phyloP scores from a whole-genome alignment of 2,113 vertebrate genomes.

The Phalacrocorax brasilianus region DNA sequence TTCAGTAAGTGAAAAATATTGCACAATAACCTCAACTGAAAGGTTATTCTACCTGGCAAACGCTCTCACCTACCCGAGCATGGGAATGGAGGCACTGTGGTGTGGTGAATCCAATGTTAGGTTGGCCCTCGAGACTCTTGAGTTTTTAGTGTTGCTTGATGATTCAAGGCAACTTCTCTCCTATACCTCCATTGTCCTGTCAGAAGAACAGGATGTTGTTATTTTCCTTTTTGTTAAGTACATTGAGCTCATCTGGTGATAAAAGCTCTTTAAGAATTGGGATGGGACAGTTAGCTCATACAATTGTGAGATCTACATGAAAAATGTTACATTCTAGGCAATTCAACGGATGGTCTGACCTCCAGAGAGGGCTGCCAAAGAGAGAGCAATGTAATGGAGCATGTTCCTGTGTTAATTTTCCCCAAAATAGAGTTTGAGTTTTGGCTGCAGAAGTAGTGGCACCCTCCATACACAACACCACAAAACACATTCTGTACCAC shows the following conservation, averaged over 20 bases:
- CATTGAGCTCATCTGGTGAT: not conserved
- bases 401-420: not conserved
- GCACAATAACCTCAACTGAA: not conserved
- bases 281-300: not conserved
- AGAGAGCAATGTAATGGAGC: not conserved
- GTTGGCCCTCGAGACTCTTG: not conserved
- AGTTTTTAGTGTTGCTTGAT: not conserved
- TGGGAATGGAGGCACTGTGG: not conserved
- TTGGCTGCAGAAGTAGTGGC: not conserved
- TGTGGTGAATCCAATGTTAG: not conserved
- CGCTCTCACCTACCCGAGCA: not conserved
- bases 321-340: not conserved
- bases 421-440: not conserved
- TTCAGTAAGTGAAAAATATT: no score
- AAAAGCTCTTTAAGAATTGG: not conserved
- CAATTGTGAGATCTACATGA: not conserved
- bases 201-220: not conserved
- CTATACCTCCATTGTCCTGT: not conserved
- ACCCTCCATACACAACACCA: not conserved
- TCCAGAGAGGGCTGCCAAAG: not conserved
- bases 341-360: not conserved
- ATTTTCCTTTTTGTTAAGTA: not conserved
- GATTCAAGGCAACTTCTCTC: not conserved
- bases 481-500: not conserved
- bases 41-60: not conserved